Evolutionary conservation across 2,888 invertebrate genomes (phyloP).

Genomic region (Boloria selene): DNA sequence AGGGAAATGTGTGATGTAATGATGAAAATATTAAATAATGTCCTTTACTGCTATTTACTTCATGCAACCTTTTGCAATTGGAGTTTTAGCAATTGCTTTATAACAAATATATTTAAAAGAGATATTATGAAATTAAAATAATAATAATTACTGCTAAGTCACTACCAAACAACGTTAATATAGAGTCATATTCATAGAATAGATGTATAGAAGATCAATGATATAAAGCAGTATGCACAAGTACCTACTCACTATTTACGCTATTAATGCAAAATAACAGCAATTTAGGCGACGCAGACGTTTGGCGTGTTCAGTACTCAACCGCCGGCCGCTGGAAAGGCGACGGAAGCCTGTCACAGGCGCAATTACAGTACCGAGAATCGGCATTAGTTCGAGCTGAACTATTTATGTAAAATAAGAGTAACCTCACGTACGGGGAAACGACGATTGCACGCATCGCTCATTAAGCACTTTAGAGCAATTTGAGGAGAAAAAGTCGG

Average conservation of each 20-base stretch:
- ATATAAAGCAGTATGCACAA: conserved; percentile 64
- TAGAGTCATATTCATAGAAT: conserved; percentile 25
- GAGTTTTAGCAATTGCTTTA: too few relatives aligned
- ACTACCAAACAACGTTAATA: too few relatives aligned
- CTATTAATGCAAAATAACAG: conserved; percentile 78
- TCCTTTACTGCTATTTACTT: too few relatives aligned
- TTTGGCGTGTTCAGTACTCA: conserved; percentile 58
- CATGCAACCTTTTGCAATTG: too few relatives aligned
- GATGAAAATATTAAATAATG: too few relatives aligned
- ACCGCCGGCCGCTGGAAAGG: conserved; percentile 68
- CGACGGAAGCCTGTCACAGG: conserved; percentile 81
- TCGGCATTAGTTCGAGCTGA: conserved; percentile 78
- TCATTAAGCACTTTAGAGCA: conserved; percentile 83
- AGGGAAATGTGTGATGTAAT: too few relatives aligned
- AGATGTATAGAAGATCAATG: conserved; percentile 68
- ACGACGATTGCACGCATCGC: conserved; percentile 81
- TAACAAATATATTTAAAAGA: too few relatives aligned
- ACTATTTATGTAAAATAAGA: conserved; percentile 82
- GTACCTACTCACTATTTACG: conserved; percentile 69
- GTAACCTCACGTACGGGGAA: conserved; percentile 78
- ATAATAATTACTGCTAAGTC: too few relatives aligned
- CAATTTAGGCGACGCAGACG: conserved; percentile 70
- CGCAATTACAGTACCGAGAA: conserved; percentile 81
- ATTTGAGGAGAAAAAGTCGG: conserved; percentile 80
- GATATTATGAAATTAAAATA: too few relatives aligned